A percentile compares a stretch with the other conserved stretches of the same genome.
Evolutionary conservation across 2,888 invertebrate genomes (phyloP).

Genomic region (Yponomeuta cagnagella): DNA sequence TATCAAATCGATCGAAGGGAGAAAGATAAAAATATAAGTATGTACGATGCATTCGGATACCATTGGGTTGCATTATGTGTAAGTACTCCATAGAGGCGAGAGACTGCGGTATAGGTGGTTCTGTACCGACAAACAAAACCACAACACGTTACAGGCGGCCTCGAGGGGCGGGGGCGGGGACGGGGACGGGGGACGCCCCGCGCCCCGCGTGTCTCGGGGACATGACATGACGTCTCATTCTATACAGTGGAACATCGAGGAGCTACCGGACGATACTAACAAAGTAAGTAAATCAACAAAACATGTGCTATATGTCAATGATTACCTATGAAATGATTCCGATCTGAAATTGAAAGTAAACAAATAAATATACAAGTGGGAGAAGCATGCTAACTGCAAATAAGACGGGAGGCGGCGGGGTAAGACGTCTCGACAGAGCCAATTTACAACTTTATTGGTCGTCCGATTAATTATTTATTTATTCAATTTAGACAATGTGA

Average conservation of each 20-base stretch:
- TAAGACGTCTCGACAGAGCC: not conserved
- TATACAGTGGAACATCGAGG: slow-evolving; percentile 38
- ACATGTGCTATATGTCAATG: slow-evolving; percentile 56
- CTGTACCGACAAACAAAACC: slow-evolving; percentile 71
- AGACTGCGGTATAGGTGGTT: slow-evolving; percentile 71
- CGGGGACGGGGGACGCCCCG: not conserved
- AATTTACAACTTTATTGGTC: not conserved
- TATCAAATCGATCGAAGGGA: slow-evolving; percentile 29
- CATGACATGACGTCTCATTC: slow-evolving; percentile 37
- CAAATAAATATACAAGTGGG: slow-evolving; percentile 49
- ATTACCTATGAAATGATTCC: slow-evolving; percentile 77
- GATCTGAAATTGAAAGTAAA: slow-evolving; percentile 73
- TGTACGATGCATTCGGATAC: slow-evolving; percentile 64
- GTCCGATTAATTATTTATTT: slow-evolving; percentile 20
- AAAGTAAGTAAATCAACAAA: slow-evolving; percentile 38
- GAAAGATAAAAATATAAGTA: slow-evolving; percentile 36
- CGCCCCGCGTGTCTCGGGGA: not conserved
- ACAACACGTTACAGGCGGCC: slow-evolving; percentile 65
- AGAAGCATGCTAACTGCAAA: slow-evolving; percentile 21
- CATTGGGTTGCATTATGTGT: slow-evolving; percentile 72
- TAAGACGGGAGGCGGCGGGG: slow-evolving; percentile 22
- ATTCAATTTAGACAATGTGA: slow-evolving; percentile 3
- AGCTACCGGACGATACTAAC: slow-evolving; percentile 33
- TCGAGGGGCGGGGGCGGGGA: slow-evolving; percentile 20
- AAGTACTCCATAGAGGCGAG: slow-evolving; percentile 73